Conservation (phyloP, 2,888 invertebrate genomes). For the Crepidodera aurea region DNA sequence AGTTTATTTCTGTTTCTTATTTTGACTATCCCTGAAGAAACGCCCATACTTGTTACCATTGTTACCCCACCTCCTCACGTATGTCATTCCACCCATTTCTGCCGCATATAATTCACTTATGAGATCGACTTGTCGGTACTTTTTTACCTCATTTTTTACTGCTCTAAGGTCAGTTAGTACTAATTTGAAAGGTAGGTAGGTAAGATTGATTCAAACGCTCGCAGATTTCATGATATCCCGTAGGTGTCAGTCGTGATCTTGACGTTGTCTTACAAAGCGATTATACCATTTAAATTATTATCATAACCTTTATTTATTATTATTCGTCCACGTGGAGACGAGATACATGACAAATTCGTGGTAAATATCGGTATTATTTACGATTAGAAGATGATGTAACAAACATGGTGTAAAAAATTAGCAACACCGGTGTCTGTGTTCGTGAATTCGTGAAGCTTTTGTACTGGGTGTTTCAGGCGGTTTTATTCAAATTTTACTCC, state of each 20-base stretch:
- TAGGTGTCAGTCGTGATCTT: constrained; percentile 44
- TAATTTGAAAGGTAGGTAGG: constrained; percentile 28
- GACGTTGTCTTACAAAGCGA: constrained; percentile 25
- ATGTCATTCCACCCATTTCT: too few relatives aligned
- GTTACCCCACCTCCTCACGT: background rate
- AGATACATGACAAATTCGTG: background rate
- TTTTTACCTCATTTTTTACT: constrained; percentile 18
- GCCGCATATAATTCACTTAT: background rate
- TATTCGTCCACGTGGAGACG: constrained; percentile 6
- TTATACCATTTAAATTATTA: constrained; percentile 23
- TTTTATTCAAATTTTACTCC: too few relatives aligned
- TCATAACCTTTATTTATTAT: constrained; percentile 1
- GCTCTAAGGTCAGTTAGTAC: constrained; percentile 19
- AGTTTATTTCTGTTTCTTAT: too few relatives aligned
- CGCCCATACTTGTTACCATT: background rate
- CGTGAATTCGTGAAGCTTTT: too few relatives aligned
- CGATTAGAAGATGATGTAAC: background rate
- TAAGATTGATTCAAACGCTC: constrained; percentile 26
- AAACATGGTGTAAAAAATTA: too few relatives aligned
- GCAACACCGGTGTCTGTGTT: too few relatives aligned
- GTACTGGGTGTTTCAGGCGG: too few relatives aligned
- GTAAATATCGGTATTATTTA: background rate
- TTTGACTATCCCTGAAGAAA: too few relatives aligned
- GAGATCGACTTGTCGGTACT: constrained; percentile 15
- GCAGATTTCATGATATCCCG: constrained; percentile 36